Evolutionary conservation across 2,888 invertebrate genomes (phyloP).

Genomic region (Mythimna ferrago): DNA sequence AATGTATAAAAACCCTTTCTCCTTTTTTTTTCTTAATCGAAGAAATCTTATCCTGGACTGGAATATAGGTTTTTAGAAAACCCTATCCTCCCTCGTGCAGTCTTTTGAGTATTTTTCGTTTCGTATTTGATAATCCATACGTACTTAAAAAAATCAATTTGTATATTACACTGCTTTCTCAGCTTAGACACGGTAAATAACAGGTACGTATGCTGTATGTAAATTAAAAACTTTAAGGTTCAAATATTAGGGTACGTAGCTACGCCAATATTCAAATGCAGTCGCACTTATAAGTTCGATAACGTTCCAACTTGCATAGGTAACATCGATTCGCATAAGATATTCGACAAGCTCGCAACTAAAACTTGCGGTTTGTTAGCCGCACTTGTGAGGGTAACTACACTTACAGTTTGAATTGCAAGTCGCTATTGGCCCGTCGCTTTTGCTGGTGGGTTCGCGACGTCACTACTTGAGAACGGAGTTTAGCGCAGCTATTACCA

Average conservation of each 20-base stretch:
- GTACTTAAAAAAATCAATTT: no score
- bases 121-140: not conserved
- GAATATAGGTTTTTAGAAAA: no score
- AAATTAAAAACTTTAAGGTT: not conserved
- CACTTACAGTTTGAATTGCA: constrained; percentile 6
- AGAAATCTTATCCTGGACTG: no score
- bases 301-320: constrained; percentile 32
- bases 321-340: constrained; percentile 16
- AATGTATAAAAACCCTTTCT: no score
- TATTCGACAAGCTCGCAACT: constrained; percentile 34
- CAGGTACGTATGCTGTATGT: no score
- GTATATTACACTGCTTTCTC: no score
- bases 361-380: constrained; percentile 36
- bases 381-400: constrained; percentile 5
- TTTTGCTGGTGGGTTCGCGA: constrained; percentile 1
- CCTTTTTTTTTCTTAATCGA: no score
- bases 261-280: constrained; percentile 15
- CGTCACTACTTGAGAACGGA: constrained; percentile 5
- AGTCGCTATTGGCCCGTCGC: constrained; percentile 19
- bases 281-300: constrained; percentile 10
- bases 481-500: constrained; percentile 12
- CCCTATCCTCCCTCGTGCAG: no score
- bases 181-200: no score
- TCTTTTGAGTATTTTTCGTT: not conserved
- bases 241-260: not conserved